Evolutionary conservation across 2,888 invertebrate species (phyloP).

Genomic region (Gnatocerus cornutus): DNA sequence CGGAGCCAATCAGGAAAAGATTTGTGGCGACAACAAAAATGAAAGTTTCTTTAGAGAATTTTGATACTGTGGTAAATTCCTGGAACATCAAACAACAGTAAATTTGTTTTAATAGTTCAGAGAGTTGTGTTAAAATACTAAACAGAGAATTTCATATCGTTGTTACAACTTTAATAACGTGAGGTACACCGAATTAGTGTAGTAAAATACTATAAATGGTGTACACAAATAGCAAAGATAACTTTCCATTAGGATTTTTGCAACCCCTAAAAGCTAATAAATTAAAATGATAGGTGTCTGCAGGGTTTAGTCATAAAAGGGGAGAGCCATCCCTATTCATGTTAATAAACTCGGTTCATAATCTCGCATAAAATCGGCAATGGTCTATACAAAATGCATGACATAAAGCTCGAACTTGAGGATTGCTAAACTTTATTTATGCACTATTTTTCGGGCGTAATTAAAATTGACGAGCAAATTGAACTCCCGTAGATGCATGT

Average conservation of each 20-base stretch:
- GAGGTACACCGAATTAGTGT: no score
- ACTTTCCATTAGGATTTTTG: slow-evolving; percentile 5
- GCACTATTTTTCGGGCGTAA: slow-evolving; percentile 1
- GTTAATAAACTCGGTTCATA: slow-evolving; percentile 23
- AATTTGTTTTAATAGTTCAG: no score
- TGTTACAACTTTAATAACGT: no score
- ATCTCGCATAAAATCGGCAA: slow-evolving; percentile 7
- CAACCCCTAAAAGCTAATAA: slow-evolving; percentile 8
- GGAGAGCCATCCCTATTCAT: slow-evolving; percentile 28
- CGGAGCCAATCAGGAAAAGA: no score
- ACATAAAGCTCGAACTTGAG: slow-evolving; percentile 10
- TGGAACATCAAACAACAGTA: no score
- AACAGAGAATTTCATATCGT: no score
- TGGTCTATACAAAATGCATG: slow-evolving; percentile 23
- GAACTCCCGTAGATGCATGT: not conserved
- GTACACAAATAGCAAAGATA: not conserved
- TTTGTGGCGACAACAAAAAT: no score
- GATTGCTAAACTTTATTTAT: not conserved
- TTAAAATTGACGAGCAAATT: not conserved
- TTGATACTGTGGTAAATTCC: no score
- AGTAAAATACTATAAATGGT: no score
- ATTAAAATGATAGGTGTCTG: slow-evolving; percentile 22
- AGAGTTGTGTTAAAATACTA: no score
- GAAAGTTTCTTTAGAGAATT: no score
- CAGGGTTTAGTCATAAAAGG: slow-evolving; percentile 23